phyloP scores from a whole-genome alignment of 2,113 vertebrate genomes.

The Boulengeromyrus knoepffleri region DNA sequence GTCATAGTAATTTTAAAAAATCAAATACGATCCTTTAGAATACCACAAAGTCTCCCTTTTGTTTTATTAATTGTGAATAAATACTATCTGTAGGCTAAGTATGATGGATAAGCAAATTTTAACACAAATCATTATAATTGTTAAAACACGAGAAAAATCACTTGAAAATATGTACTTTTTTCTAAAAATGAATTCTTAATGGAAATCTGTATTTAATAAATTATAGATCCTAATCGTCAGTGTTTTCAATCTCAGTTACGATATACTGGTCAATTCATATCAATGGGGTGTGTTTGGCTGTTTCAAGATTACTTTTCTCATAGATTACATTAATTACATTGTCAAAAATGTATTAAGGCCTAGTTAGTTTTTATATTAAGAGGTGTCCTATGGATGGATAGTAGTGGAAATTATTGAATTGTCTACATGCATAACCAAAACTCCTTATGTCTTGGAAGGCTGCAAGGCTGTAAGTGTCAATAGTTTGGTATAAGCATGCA shows the following conservation, averaged over 20 bases:
- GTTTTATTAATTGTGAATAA: not conserved
- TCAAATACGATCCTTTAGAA: not conserved
- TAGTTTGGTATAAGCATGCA: not conserved
- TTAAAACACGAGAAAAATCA: not conserved
- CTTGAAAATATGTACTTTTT: not conserved
- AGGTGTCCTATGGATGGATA: not conserved
- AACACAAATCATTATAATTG: not conserved
- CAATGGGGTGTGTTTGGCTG: conserved; percentile 19
- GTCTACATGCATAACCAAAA: not conserved
- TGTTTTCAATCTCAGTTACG: conserved; percentile 31
- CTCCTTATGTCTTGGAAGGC: not conserved
- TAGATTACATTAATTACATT: conserved; percentile 44
- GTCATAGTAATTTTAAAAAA: not conserved
- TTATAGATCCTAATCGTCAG: conserved; percentile 36
- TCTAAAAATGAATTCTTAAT: not conserved
- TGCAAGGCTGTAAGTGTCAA: not conserved
- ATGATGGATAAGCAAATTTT: not conserved
- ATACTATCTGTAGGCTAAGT: not conserved
- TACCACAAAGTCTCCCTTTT: not conserved
- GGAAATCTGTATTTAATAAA: conserved; percentile 47
- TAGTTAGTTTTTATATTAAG: conserved; percentile 28
- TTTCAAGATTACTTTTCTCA: conserved; percentile 33
- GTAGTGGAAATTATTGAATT: not conserved
- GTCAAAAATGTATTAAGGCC: conserved; percentile 22
- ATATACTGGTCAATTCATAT: conserved; percentile 40